Conservation (phyloP, 2,888 invertebrate species). For the Microctonus brassicae region DNA sequence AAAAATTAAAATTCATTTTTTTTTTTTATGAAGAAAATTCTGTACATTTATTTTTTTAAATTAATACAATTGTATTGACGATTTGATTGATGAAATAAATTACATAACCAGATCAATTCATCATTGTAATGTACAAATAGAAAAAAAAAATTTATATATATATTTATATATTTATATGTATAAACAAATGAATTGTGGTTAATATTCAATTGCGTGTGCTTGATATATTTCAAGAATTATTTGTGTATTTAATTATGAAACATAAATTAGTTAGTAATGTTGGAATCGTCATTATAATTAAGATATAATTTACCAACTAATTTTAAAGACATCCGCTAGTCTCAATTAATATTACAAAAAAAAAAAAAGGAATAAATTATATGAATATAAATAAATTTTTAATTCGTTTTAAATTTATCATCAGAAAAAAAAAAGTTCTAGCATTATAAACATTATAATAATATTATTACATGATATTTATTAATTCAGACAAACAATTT, state of each 20-base stretch:
- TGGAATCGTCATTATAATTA: conserved; percentile 39
- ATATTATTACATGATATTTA: too few species aligned
- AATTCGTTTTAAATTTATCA: neutral
- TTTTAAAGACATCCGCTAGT: neutral
- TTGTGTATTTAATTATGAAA: neutral
- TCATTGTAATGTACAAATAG: too few species aligned
- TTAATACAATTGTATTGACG: neutral
- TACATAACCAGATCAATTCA: neutral
- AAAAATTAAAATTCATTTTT: too few species aligned
- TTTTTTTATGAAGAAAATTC: neutral
- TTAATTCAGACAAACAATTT: too few species aligned
- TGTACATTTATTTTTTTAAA: neutral
- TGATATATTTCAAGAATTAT: neutral
- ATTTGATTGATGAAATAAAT: neutral
- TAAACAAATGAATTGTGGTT: neutral
- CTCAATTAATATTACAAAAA: neutral
- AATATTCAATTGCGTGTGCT: neutral
- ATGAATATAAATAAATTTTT: too few species aligned
- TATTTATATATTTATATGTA: too few species aligned
- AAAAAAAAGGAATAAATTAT: neutral
- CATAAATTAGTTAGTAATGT: conserved; percentile 52
- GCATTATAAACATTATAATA: neutral
- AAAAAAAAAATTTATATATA: neutral
- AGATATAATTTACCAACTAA: conserved; percentile 1
- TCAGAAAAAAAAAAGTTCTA: neutral